Base-by-base conservation (phyloP, 1,140 invertebrate species). In the Dreissena rostriformis region DNA sequence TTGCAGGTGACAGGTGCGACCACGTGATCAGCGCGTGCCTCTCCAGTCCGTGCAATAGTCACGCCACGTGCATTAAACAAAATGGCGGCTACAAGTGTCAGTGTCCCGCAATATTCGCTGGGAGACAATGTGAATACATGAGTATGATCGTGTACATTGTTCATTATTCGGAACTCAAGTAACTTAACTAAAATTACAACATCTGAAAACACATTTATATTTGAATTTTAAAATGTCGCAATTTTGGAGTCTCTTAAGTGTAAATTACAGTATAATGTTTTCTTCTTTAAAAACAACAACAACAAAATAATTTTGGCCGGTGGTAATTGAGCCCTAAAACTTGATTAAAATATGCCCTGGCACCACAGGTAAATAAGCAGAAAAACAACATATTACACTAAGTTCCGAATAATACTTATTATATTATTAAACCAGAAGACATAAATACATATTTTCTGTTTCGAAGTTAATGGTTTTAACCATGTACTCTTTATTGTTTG, bases 71-170 rank as follows among this genome's bases (percentile, higher is more conserved):
- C 74, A 86, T 86, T 22, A 98, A 99, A 92, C 95, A 95, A 17
- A 95, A 98, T 66, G 97, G 97, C 93, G 95, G 95, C 78, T 98
- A 96, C 76, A 52, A 72, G 55, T 90, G 88, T 82, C 68, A 70
- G 51, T 90, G 89, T 55, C 78, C 68, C 53, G 79, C 84, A 26
- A 86, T 84, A 26, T 86, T 87, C 77, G 87, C 87, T 24, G 87
- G 87, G 22, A 70, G 73, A 49, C 82, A 88, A 68, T 88, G 87
- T 55, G 86, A 88, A 80, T 88, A 87, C 29, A 86, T 86, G 55
- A 57, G 87, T 88, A 78, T 79, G 86, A 85, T 12, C 8, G 10
- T 19, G 52, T 11, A 14, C n/a, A n/a, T n/a, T n/a, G n/a, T n/a
- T n/a, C n/a, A n/a, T n/a, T n/a, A n/a, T n/a, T n/a, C 15, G 22